Base-by-base conservation (phyloP, 1,140 invertebrate species). In the Diachasmimorpha longicaudata region DNA sequence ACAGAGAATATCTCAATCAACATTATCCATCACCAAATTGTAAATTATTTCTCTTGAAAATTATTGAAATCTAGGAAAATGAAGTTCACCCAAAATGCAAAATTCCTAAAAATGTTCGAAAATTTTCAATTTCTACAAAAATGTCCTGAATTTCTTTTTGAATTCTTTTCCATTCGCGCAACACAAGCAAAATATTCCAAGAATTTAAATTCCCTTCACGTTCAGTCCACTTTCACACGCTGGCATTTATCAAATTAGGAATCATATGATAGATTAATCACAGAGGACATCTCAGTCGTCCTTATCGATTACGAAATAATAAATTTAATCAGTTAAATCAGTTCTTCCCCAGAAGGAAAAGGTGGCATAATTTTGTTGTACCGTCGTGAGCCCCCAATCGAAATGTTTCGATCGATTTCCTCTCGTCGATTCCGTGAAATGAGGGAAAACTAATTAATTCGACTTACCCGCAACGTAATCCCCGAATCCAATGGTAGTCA, bases 401-500 rank as follows among this genome's bases (percentile, higher is more conserved):
- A 10, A 46, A 13, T 16, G 14, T 52, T 52, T 16, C 48, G 16
- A 52, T 52, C n/a, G 48, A 52, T 52, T 19, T 52, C 48, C 14
- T 14, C 48, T 14, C 9, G 14, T 52, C n/a, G 14, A n/a, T 52
- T 52, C 48, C 48, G 48, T 14, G 16, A 68, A 44, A 2, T 52
- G 66, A 42, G 42, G 39, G n/a, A 55, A 63, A 72, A 37, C 31
- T 72, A n/a, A 39, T 58, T 36, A 16, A 58, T 72, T 42, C n/a
- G 21, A 75, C 82, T 86, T 85, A 93, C 95, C 94, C 81, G 97
- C 96, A 16, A 98, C 96, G 81, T 93, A 94, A 88, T 98, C 97
- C 42, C 97, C 97, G 85, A 98, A 98, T 21, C 97, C 97, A 80
- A 98, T 98, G 9, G 97, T 98, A 0, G 96, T 96, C 2, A 98